Evolutionary conservation across 2,888 invertebrate genomes (phyloP), one percentile per base, ranked within the genome.

Genomic region (Mythimna lalbum): DNA sequence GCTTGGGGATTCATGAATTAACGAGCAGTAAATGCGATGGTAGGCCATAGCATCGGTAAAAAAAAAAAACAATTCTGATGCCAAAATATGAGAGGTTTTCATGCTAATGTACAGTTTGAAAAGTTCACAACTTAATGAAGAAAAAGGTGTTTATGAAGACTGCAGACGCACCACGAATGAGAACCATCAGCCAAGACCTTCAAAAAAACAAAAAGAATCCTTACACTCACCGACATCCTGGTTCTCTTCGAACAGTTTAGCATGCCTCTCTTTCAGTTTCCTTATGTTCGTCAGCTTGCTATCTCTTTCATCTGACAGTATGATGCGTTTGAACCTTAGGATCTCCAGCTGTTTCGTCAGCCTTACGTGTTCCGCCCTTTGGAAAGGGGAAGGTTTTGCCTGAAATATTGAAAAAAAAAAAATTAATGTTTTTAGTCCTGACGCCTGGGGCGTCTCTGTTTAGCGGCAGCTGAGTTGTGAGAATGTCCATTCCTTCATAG

Each of bases 291-390:
- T 96, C 78, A 97, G 95, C 87, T 97, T 97, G 87, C 97, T 96
- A 69, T 97, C 97, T 84, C 97, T 96, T 90, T 98, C 98, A 77
- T 98, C 97, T 10, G 97, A 96, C 47, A 98, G 93, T 80, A 98
- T 94, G 77, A 97, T 96, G 4, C 97, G 96, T 86, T 97, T 97
- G 89, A 98, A 98, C 86, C 97, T 96, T 17, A 97, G 96, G 82
- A 97, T 93, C 94, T 98, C 98, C 74, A 98, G 94, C 87, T 97
- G 97, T 87, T 97, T 97, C n/a, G 96, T 97, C 49, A 97, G 93
- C 83, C 96, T 95, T 52, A 96, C 88, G 86, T 97, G 97, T 88
- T 97, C 97, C 63, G 97, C 96, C 86, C 96, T 96, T 92, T 97
- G 97, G 76, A 96, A 96, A 66, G 96, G 97, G 14, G 97, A 97